Base-by-base conservation (phyloP, 2,113 vertebrate species). In the Rousettus leschenaultii region DNA sequence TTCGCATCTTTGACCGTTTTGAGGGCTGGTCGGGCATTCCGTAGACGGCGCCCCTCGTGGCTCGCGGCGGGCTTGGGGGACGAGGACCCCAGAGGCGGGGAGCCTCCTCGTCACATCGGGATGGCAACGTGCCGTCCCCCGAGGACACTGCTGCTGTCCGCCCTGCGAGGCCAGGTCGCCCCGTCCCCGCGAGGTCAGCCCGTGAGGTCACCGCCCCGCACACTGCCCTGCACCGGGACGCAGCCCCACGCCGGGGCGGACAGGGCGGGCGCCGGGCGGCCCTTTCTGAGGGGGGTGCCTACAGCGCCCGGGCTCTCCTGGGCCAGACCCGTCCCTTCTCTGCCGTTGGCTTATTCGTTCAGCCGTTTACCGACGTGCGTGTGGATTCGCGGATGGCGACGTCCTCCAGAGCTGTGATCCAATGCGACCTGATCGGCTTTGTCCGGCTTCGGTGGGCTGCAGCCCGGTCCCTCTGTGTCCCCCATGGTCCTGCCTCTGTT, bases 81-180 rank as follows among this genome's bases (percentile, higher is more conserved):
- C 8, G 30, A 26, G n/a, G 33, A 21, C 26, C 38, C 1, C 57
- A 6, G 45, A 68, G 94, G 21, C 0, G 0, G 11, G 26, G 1
- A 4, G 1, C 3, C 4, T 6, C 1, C 12, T 38, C n/a, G 2
- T 2, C 51, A 5, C 51, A 0, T 16, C 4, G 1, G 3, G 3
- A 2, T 16, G 12, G 16, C 4, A 7, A 11, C 18, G 0, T 3
- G 24, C 30, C 0, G 3, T 5, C 68, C 10, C n/a, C 18, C 45
- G 0, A 4, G 7, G 2, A 15, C 71, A 0, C 55, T 3, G 3
- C 10, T 0, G n/a, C 12, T 0, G 10, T 1, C 8, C 51, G 15
- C 48, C 4, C 28, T 0, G 30, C 45, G 45, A 45, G 45, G 45
- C 45, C 33, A 4, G 43, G 24, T 0, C 15, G 30, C 43, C 1